Evolutionary conservation across 2,113 vertebrate species (phyloP), one percentile per base, ranked within the genome.

Genomic region (Strix uralensis): DNA sequence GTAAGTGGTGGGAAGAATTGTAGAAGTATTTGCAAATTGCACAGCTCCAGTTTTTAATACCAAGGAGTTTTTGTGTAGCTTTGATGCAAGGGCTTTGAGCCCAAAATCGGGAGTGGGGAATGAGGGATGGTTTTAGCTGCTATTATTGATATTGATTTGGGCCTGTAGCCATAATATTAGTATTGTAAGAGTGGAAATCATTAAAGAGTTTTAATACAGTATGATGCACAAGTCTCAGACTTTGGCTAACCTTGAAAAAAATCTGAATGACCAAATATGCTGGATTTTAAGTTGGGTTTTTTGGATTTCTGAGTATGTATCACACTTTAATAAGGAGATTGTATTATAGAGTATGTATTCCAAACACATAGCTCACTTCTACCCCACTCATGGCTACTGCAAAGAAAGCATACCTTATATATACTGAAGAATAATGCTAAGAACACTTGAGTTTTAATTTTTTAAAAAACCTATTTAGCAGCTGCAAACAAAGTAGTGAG

Each of bases 21-120:
- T 7, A 88, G 32, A 55, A 27, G 6, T 26, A 75, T 80, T 88
- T 86, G 19, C 9, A 90, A 78, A 86, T 34, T 58, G 11, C 25
- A 38, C 9, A 46, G 29, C 15, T 85, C 16, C 30, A 42, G 7
- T 42, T 75, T 88, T 70, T 59, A 81, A 42, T 42, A 58, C 6
- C 13, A 38, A 88, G 20, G n/a, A 6, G 4, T 36, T 81, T 78
- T 85, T 2, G 3, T 42, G 18, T 55, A 32, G 47, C 70, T 94
- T 91, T 61, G 44, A 73, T 44, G 11, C 5, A 87, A 78, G 30
- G 9, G 3, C 19, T 91, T 61, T 63, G 26, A 91, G 36, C 9
- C 11, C 29, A 59, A 47, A 20, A 44, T 14, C 1, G 2, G 4
- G 5, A 6, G 1, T 21, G 19, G 3, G 4, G 19, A 7, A 15